Percentiles rank a stretch among this genome's conserved stretches.
phyloP scores from a whole-genome alignment of 2,797 vertebrate species.

The Leuciscus waleckii region DNA sequence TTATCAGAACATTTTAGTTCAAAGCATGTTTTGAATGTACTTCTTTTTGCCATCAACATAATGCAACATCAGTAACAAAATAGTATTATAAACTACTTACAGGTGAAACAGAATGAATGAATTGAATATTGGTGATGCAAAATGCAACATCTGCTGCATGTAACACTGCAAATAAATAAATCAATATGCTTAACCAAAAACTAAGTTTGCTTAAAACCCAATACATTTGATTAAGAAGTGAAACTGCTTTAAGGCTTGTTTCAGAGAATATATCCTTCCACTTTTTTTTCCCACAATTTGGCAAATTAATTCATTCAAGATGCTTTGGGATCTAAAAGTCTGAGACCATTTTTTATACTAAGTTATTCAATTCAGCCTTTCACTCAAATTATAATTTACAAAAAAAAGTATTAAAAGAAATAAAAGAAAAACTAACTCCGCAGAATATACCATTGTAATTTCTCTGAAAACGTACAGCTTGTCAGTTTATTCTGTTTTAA shows the following conservation, averaged over 20 bases:
- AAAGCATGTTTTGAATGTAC: slow-evolving; percentile 3
- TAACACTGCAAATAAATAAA: not conserved
- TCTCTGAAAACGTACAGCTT: not conserved
- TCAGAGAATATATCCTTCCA: not conserved
- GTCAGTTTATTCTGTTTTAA: not conserved
- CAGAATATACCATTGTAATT: not conserved
- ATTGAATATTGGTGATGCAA: not conserved
- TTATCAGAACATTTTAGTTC: slow-evolving; percentile 19
- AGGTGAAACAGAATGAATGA: not conserved
- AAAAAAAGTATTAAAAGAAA: not conserved
- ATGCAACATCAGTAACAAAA: not conserved
- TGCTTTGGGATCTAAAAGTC: no score
- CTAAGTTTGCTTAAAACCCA: not conserved
- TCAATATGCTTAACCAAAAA: not conserved
- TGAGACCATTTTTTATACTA: not conserved
- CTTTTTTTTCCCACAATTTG: not conserved
- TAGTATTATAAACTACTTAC: not conserved
- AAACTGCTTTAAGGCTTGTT: not conserved
- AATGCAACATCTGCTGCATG: not conserved
- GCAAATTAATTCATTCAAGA: not conserved
- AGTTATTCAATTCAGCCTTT: not conserved
- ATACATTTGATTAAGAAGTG: not conserved
- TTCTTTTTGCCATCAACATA: not conserved
- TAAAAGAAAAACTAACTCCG: not conserved
- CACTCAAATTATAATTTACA: not conserved